Evolutionary conservation across 1,140 invertebrate species (phyloP).

Genomic region (Drosophila navojoa): DNA sequence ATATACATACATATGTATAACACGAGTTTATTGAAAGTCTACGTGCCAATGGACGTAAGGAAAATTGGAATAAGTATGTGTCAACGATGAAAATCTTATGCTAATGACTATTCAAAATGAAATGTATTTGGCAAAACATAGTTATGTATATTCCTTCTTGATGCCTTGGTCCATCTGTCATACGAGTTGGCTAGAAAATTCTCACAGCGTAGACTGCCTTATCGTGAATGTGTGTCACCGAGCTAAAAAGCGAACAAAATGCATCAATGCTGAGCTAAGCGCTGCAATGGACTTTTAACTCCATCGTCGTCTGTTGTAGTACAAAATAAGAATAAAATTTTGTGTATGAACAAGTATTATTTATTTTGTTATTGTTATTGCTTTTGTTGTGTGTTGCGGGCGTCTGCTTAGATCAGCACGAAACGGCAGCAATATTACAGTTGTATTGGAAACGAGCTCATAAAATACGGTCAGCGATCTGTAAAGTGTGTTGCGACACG

Average conservation of each 20-base stretch:
- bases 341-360: slow-evolving; percentile 15
- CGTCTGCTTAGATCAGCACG: slow-evolving; percentile 34
- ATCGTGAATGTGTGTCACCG: slow-evolving; percentile 30
- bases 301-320: background rate
- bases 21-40: no score
- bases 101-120: no score
- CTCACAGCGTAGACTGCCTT: slow-evolving; percentile 41
- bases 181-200: slow-evolving; percentile 24
- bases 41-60: no score
- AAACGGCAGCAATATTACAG: background rate
- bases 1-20: no score
- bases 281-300: slow-evolving; percentile 24
- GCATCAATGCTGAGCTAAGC: slow-evolving; percentile 43
- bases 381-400: no score
- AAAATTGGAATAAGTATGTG: no score
- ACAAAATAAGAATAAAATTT: slow-evolving; percentile 13
- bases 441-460: slow-evolving; percentile 8
- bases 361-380: background rate
- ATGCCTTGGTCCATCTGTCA: no score
- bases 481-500: slow-evolving; percentile 36
- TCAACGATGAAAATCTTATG: no score
- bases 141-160: no score
- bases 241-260: slow-evolving; percentile 21
- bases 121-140: no score
- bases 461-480: slow-evolving; percentile 25